phyloP scores from a whole-genome alignment of 2,888 invertebrate genomes.

The Salticus scenicus region DNA sequence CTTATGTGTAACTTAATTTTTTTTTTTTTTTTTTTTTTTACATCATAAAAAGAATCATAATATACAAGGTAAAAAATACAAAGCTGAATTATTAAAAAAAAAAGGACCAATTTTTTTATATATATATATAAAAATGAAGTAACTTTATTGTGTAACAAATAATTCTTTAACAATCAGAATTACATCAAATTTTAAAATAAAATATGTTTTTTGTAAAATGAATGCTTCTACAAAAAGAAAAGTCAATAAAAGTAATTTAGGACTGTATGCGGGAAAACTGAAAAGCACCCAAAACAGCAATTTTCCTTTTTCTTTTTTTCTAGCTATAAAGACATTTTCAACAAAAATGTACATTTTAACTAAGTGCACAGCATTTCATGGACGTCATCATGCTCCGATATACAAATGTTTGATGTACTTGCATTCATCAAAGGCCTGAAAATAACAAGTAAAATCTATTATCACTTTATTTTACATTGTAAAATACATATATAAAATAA shows the following conservation, averaged over 20 bases:
- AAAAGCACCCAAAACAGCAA: constrained; percentile 2
- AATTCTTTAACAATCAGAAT: neutral
- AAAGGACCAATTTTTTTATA: no score
- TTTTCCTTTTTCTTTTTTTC: neutral
- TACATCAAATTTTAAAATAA: no score
- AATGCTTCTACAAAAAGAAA: neutral
- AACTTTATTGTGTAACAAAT: no score
- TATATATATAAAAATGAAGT: no score
- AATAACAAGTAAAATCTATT: constrained; percentile 19
- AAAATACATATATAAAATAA: no score
- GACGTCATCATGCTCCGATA: constrained; percentile 63
- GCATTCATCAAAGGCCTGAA: constrained; percentile 44
- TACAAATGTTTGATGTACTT: constrained; percentile 37
- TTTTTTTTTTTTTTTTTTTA: no score
- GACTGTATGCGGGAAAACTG: neutral
- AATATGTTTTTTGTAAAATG: neutral
- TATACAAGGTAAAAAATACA: no score
- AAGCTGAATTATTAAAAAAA: no score
- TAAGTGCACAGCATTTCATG: constrained; percentile 61
- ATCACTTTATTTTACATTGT: no score
- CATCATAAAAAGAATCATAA: no score
- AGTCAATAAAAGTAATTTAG: neutral
- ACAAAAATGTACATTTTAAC: constrained; percentile 43
- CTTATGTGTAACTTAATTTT: no score
- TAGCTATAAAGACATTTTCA: constrained; percentile 6